Conservation (phyloP, 2,113 vertebrate genomes). For the Castor canadensis region DNA sequence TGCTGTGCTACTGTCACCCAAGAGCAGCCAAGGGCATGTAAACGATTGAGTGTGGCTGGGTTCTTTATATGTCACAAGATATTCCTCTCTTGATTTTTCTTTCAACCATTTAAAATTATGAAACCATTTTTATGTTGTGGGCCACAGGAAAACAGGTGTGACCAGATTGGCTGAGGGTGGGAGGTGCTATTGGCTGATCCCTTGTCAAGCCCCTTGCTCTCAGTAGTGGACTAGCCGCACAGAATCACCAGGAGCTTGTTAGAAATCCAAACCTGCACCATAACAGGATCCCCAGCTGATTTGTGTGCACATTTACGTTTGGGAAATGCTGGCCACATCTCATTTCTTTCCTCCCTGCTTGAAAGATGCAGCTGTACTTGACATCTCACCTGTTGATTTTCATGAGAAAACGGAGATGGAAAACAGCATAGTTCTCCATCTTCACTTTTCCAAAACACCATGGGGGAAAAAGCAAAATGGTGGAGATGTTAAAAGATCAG, state of each 20-base stretch:
- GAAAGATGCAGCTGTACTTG: too few relatives aligned
- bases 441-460: background rate
- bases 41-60: background rate
- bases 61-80: background rate
- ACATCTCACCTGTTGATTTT: too few relatives aligned
- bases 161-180: background rate
- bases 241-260: too few relatives aligned
- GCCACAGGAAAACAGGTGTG: background rate
- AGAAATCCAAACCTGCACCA: too few relatives aligned
- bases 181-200: background rate
- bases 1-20: background rate
- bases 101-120: too few relatives aligned
- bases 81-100: too few relatives aligned
- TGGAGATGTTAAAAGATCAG: background rate
- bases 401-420: too few relatives aligned
- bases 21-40: background rate
- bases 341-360: too few relatives aligned
- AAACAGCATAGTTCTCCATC: background rate
- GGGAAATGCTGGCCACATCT: too few relatives aligned
- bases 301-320: too few relatives aligned
- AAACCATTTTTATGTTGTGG: background rate
- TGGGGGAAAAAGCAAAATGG: background rate
- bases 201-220: background rate
- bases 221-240: too few relatives aligned
- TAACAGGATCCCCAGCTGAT: too few relatives aligned